Evolutionary conservation across 2,113 vertebrate species (phyloP).

Genomic region (Corvus moneduloides): DNA sequence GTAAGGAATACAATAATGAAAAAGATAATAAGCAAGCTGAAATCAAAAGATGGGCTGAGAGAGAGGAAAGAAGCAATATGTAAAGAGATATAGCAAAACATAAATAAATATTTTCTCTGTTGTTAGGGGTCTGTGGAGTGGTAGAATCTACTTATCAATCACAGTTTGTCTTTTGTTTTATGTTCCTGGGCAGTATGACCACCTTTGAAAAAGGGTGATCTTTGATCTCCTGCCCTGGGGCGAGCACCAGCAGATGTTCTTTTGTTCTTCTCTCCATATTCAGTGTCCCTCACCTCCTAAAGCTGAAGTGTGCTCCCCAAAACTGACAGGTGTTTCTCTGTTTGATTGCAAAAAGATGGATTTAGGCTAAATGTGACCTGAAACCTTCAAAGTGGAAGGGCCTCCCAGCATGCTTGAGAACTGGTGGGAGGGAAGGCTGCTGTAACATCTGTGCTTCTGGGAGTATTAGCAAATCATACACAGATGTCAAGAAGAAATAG

Average conservation of each 20-base stretch:
- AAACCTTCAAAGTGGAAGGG: slow-evolving; percentile 29
- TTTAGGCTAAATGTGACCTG: slow-evolving; percentile 48
- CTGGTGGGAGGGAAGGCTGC: not conserved
- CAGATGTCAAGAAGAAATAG: slow-evolving; percentile 8
- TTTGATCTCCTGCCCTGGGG: slow-evolving; percentile 37
- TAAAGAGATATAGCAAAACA: not conserved
- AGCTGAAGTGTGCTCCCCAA: not conserved
- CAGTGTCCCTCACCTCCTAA: slow-evolving; percentile 4
- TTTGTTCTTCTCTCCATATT: slow-evolving; percentile 30
- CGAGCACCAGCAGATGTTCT: slow-evolving; percentile 28
- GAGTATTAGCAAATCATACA: slow-evolving; percentile 5
- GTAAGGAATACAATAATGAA: slow-evolving; percentile 42
- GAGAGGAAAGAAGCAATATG: not conserved
- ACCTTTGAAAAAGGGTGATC: slow-evolving; percentile 33
- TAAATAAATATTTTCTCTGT: slow-evolving; percentile 3
- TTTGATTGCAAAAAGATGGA: slow-evolving; percentile 34
- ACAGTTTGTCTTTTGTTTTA: slow-evolving; percentile 2
- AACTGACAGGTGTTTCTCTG: slow-evolving; percentile 50
- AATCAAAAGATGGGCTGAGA: not conserved
- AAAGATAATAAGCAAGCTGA: slow-evolving; percentile 46
- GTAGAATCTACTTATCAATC: slow-evolving; percentile 10
- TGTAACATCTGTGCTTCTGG: slow-evolving; percentile 13
- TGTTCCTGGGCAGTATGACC: slow-evolving; percentile 1
- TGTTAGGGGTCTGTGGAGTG: not conserved
- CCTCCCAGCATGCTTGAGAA: not conserved